Evolutionary conservation across 2,113 vertebrate species (phyloP), one percentile per base, ranked within the genome.

Genomic region (Antennarius striatus): DNA sequence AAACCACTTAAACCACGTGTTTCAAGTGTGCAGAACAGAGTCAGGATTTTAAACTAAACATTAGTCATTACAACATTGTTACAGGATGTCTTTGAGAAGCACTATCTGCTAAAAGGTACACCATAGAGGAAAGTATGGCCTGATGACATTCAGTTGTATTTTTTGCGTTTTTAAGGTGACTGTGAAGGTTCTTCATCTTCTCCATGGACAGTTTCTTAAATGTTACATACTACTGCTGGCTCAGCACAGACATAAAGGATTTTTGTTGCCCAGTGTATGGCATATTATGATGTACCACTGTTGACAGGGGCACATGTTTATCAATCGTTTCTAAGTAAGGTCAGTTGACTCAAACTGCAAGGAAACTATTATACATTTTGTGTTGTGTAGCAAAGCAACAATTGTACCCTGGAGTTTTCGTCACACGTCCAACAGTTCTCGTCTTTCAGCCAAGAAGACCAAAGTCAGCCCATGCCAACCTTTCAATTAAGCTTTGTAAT

Each of bases 401-500:
- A 36, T 36, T 36, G 32, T 36, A 36, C 32, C 32, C 32, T 36
- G 32, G 32, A 36, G 32, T 36, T 36, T 36, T 36, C 32, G 7
- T 36, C 32, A 36, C 32, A 36, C 4, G 32, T 36, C 32, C 32
- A 36, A 36, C 32, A 7, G 32, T 36, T 36, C 7, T 3, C 4
- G 32, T 36, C 32, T 36, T 36, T 71, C 28, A 39, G 46, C 67
- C 69, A 56, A 47, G 5, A 56, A 43, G 29, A 52, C 16, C 39
- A 56, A 59, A 76, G 29, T 67, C 45, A 61, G 30, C 42, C 32
- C 10, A 6, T 68, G 45, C 56, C 68, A 75, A 66, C 59, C 61
- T 71, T 61, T 80, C 58, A 82, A 73, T 88, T 72, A 79, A 74
- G 6, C 49, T 74, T 65, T 30, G 17, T 80, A 84, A 82, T 71